phyloP scores from a whole-genome alignment of 2,888 invertebrate species.

The Lamellibrachia columna region DNA sequence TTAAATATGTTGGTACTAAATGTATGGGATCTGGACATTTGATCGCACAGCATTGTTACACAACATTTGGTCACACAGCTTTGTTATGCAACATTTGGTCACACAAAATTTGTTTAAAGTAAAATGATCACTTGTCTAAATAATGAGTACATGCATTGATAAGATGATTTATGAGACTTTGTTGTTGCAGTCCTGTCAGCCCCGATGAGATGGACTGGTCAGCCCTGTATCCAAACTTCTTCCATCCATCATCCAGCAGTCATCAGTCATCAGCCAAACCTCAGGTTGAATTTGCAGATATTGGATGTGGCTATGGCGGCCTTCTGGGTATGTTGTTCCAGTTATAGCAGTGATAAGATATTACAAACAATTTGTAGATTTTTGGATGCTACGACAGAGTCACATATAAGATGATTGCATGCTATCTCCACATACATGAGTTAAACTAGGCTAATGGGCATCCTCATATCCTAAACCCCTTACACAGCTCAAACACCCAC shows the following conservation, averaged over 20 bases:
- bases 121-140: neutral
- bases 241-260: conserved; percentile 31
- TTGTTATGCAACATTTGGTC: neutral
- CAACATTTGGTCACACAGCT: neutral
- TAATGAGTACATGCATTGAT: conserved; percentile 20
- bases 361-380: neutral
- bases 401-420: neutral
- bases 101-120: too few species aligned
- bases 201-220: conserved; percentile 90
- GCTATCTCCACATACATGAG: neutral
- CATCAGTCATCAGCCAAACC: conserved; percentile 30
- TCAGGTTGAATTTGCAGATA: conserved; percentile 88
- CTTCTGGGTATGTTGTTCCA: conserved; percentile 73
- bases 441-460: too few species aligned
- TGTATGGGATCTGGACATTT: too few species aligned
- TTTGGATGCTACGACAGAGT: neutral
- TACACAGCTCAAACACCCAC: too few species aligned
- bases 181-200: conserved; percentile 77
- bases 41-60: neutral
- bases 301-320: conserved; percentile 99
- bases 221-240: conserved; percentile 69
- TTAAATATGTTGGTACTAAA: too few species aligned
- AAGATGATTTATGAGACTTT: conserved; percentile 25
- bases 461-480: too few species aligned
- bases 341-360: neutral